A percentile compares a stretch with the other conserved stretches of the same genome.
These are phyloP conservation scores for Scaptomyza pallida DNA, from an alignment of 1,140 invertebrate species.

Conservation along the genomic window DNA sequence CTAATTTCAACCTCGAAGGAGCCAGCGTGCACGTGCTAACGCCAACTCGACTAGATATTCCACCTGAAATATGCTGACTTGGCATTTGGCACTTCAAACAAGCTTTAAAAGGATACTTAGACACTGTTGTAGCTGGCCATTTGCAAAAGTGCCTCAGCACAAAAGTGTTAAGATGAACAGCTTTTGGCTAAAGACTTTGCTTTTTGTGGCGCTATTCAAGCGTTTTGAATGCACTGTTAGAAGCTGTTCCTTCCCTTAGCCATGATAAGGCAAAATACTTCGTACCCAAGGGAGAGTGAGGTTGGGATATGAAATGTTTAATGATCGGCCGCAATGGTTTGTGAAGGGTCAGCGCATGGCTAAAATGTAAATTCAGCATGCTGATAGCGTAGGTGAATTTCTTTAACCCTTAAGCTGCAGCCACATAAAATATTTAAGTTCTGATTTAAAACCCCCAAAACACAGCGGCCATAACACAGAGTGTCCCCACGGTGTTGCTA, in stretches of 20 bases:
- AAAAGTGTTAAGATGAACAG: slow-evolving; percentile 61
- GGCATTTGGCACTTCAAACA: slow-evolving; percentile 78
- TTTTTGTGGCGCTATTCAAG: slow-evolving; percentile 8
- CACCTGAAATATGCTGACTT: slow-evolving; percentile 71
- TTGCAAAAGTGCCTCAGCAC: slow-evolving; percentile 33
- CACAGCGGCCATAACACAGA: slow-evolving; percentile 30
- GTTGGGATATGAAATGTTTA: slow-evolving; percentile 32
- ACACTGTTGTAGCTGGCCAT: slow-evolving; percentile 59
- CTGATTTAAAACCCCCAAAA: slow-evolving; percentile 64
- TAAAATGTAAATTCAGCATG: slow-evolving; percentile 58
- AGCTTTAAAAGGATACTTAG: slow-evolving; percentile 68
- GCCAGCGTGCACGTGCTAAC: slow-evolving; percentile 59
- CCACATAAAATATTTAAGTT: slow-evolving; percentile 68
- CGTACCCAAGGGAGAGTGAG: too few species aligned
- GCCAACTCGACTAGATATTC: slow-evolving; percentile 15
- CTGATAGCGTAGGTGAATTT: not conserved
- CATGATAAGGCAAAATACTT: slow-evolving; percentile 46
- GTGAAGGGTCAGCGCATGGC: slow-evolving; percentile 63
- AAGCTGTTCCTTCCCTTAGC: slow-evolving; percentile 7
- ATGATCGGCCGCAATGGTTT: slow-evolving; percentile 54
- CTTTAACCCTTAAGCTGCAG: slow-evolving; percentile 3
- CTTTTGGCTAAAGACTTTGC: not conserved
- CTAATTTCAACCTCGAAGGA: slow-evolving; percentile 65
- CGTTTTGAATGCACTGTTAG: slow-evolving; percentile 19
- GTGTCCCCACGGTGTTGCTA: slow-evolving; percentile 43